Conservation (phyloP, 2,888 invertebrate species). For the Aspidiotus destructor region DNA sequence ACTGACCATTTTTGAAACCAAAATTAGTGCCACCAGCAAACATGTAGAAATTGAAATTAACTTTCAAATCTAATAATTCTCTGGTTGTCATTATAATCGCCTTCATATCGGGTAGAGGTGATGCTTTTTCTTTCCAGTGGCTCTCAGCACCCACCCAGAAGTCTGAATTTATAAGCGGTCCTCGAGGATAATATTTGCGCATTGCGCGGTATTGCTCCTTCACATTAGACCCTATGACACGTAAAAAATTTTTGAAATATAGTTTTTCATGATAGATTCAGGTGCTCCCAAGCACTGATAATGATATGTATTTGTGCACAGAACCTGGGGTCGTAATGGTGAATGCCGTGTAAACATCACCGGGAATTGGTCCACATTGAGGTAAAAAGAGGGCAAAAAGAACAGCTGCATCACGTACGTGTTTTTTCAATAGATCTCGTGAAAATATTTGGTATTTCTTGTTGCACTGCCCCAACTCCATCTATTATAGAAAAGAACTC, state of each 20-base stretch:
- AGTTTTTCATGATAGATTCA: not conserved
- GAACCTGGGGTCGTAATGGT: conserved; percentile 62
- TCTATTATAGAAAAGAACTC: conserved; percentile 43
- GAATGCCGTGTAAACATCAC: conserved; percentile 63
- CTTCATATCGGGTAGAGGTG: conserved; percentile 47
- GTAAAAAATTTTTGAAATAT: too few relatives aligned
- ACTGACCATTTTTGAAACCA: conserved; percentile 50
- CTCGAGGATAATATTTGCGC: conserved; percentile 46
- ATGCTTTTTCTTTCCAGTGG: conserved; percentile 68
- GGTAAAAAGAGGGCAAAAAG: conserved; percentile 78
- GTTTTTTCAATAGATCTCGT: conserved; percentile 50
- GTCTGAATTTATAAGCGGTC: conserved; percentile 82
- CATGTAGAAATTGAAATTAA: conserved; percentile 79
- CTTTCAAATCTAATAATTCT: conserved; percentile 48
- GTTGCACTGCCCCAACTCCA: conserved; percentile 82
- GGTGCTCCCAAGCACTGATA: not conserved
- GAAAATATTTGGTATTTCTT: conserved; percentile 56
- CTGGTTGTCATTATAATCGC: conserved; percentile 49
- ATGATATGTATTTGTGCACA: too few relatives aligned
- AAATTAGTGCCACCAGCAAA: conserved; percentile 84
- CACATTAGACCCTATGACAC: conserved; percentile 40
- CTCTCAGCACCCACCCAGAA: conserved; percentile 86
- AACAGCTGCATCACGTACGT: conserved; percentile 57
- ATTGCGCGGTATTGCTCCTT: conserved; percentile 42
- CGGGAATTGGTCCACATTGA: conserved; percentile 58